Base-by-base conservation (phyloP, 2,113 vertebrate species). In the Dromaius novaehollandiae region DNA sequence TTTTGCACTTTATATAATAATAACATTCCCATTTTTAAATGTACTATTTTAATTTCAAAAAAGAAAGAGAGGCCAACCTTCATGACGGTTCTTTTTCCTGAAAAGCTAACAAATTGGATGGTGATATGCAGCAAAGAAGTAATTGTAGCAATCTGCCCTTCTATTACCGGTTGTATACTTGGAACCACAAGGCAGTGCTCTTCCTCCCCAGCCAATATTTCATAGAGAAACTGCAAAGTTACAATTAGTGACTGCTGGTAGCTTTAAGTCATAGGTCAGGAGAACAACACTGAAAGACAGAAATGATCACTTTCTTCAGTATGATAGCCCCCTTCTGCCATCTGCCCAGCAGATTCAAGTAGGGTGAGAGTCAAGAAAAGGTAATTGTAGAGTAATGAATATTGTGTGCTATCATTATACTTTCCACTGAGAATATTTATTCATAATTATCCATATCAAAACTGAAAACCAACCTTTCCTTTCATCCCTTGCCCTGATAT, bases 11-110 rank as follows among this genome's bases (percentile, higher is more conserved):
- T 15, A 13, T 65, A 50, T 40, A 78, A 77, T 84, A 89, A 88
- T 60, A 84, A 26, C 13, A 46, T 90, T 96, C 58, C 56, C 1
- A 1, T 66, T 63, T 60, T 53, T 84, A 79, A 71, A 69, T 8
- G 6, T 63, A 64, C 55, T 28, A 79, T 86, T 95, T 95, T 74
- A 80, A 58, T 88, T 96, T 90, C 14, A 77, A 60, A 77, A 95
- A 85, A 71, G 40, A 65, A 85, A 79, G 65, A 71, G 46, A 64
- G 25, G 5, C 5, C 30, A 79, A 13, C 9, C 2, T 1, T 9
- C 36, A 53, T 74, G 69, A 64, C 21, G 4, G 24, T 60, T 46
- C 3, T 26, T 66, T 82, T 82, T 38, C 24, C 30, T 65, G 82
- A 85, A 91, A 94, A 84, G 7, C 15, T 66, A 4, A 3, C 16